A percentile compares a stretch with the other conserved stretches of the same genome.
phyloP scores from a whole-genome alignment of 1,140 invertebrate genomes.

The Delia radicum region DNA sequence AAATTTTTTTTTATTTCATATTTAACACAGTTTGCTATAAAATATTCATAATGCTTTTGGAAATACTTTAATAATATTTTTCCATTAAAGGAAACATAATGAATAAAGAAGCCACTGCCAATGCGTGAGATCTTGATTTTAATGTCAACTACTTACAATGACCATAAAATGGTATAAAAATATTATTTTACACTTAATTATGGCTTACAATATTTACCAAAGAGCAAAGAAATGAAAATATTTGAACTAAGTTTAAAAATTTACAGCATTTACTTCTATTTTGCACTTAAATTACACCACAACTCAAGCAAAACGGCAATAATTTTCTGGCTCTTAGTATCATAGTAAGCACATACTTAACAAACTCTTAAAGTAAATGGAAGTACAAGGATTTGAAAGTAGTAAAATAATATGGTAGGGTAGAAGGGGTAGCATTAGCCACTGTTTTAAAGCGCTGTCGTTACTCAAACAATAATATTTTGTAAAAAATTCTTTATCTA shows the following conservation, averaged over 20 bases:
- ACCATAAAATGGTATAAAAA: conserved; percentile 15
- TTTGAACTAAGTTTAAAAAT: background rate
- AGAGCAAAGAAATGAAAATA: background rate
- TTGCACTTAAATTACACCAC: conserved; percentile 10
- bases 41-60: background rate
- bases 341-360: background rate
- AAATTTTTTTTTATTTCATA: background rate
- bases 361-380: background rate
- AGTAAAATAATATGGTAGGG: background rate
- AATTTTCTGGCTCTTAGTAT: conserved; percentile 6
- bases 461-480: background rate
- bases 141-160: conserved; percentile 18
- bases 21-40: background rate
- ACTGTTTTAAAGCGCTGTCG: background rate
- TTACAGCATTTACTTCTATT: conserved; percentile 4
- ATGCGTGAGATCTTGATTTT: conserved; percentile 16
- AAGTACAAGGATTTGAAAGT: background rate
- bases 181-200: conserved; percentile 13
- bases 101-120: background rate
- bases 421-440: background rate
- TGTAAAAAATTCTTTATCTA: background rate
- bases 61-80: background rate
- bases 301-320: background rate
- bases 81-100: background rate
- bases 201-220: conserved; percentile 5